Percentiles rank a stretch among this genome's conserved stretches.
phyloP scores from a whole-genome alignment of 1,140 invertebrate species.

The Lethrus apterus region DNA sequence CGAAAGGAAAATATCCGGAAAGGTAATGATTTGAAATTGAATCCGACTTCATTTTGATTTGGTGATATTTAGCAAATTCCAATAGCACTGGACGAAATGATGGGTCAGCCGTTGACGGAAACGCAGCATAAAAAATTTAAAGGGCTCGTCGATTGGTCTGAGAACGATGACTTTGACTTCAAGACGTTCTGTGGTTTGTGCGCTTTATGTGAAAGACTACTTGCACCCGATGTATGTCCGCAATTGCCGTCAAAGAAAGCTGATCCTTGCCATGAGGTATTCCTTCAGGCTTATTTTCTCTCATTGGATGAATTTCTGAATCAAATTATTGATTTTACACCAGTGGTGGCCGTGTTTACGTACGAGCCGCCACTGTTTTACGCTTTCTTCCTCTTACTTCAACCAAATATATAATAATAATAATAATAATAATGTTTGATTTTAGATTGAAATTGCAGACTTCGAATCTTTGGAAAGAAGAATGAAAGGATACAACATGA shows the following conservation, averaged over 20 bases:
- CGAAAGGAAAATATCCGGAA: conserved; percentile 37
- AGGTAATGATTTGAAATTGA: too few relatives aligned
- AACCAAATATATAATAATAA: too few relatives aligned
- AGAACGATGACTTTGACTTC: conserved; percentile 49
- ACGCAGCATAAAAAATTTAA: conserved; percentile 44
- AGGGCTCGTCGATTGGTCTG: conserved; percentile 45
- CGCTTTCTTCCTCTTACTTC: too few relatives aligned
- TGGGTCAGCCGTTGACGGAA: conserved; percentile 49
- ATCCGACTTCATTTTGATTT: background rate
- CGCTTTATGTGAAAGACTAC: conserved; percentile 54
- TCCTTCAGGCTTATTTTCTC: too few relatives aligned
- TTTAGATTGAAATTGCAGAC: conserved; percentile 40
- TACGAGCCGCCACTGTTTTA: too few relatives aligned
- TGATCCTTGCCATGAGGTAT: conserved; percentile 40
- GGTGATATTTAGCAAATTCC: conserved; percentile 17
- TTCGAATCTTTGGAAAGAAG: conserved; percentile 36
- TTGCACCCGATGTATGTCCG: conserved; percentile 34
- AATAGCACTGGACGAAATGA: conserved; percentile 51
- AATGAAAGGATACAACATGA: conserved; percentile 28
- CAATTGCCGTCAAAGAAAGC: conserved; percentile 32
- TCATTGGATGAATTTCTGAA: background rate
- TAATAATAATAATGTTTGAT: too few relatives aligned
- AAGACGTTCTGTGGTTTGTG: conserved; percentile 61
- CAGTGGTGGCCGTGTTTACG: too few relatives aligned
- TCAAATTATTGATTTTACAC: background rate